Conservation (phyloP, 2,113 vertebrate species). For the Chionomys nivalis region DNA sequence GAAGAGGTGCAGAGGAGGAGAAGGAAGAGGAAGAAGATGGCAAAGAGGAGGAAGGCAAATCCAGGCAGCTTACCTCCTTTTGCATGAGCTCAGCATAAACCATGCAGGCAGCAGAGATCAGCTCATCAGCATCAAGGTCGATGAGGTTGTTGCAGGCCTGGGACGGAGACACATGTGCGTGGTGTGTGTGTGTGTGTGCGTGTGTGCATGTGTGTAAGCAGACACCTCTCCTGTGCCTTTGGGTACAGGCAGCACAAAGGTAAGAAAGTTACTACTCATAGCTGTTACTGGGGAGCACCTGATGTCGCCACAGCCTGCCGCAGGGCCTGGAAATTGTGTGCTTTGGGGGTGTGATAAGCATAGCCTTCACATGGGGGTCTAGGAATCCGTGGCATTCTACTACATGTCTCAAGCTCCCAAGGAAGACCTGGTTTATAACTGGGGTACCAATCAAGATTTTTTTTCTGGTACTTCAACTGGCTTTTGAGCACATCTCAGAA, state of each 20-base stretch:
- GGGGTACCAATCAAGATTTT: not conserved
- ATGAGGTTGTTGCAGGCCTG: slow-evolving; percentile 81
- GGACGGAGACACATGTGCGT: not conserved
- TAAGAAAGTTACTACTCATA: not conserved
- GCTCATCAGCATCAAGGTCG: slow-evolving; percentile 74
- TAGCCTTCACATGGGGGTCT: not conserved
- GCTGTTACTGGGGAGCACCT: not conserved
- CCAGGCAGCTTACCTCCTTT: slow-evolving; percentile 61
- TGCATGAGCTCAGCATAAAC: slow-evolving; percentile 78
- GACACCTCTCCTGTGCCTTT: not conserved
- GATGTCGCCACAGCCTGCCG: not conserved
- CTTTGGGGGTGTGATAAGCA: not conserved
- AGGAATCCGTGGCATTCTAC: not conserved
- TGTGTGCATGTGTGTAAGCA: not conserved
- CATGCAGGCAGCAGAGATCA: slow-evolving; percentile 75
- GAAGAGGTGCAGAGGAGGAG: not conserved
- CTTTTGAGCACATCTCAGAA: not conserved
- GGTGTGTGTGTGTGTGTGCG: not conserved
- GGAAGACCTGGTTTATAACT: not conserved
- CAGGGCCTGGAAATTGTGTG: not conserved
- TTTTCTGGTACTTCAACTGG: not conserved
- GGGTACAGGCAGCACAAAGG: not conserved
- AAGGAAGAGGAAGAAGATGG: not conserved
- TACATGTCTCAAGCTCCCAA: not conserved
- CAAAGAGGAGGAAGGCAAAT: not conserved